Percentiles rank a stretch among this genome's conserved stretches.
phyloP scores from a whole-genome alignment of 1,140 invertebrate species.

The Lasioglossum albipes region DNA sequence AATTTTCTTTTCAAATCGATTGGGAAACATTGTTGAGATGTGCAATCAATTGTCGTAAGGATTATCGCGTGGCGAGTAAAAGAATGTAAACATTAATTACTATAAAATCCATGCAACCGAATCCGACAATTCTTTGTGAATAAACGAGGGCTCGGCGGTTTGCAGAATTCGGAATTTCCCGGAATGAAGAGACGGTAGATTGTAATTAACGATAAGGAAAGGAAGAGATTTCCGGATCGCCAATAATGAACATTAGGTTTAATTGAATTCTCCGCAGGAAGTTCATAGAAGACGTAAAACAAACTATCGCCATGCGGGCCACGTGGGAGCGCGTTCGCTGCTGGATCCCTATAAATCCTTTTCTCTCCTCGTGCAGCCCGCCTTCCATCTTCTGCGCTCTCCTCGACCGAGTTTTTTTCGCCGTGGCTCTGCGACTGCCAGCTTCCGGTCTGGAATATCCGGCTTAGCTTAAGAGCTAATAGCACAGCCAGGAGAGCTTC shows the following conservation, averaged over 20 bases:
- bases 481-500: constrained; percentile 53
- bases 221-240: neutral
- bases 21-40: too few relatives aligned
- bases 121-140: too few relatives aligned
- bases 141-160: too few relatives aligned
- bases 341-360: constrained; percentile 69
- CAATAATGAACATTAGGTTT: constrained; percentile 67
- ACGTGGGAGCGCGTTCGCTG: constrained; percentile 50
- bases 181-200: too few relatives aligned
- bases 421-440: constrained; percentile 28
- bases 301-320: constrained; percentile 57
- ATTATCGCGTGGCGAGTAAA: too few relatives aligned
- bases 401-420: constrained; percentile 21
- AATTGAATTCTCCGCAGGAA: constrained; percentile 65
- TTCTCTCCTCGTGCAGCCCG: constrained; percentile 28
- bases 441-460: constrained; percentile 71
- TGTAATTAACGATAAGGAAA: constrained; percentile 5
- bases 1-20: too few relatives aligned
- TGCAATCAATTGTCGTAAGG: too few relatives aligned
- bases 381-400: constrained; percentile 8
- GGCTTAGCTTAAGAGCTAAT: constrained; percentile 73
- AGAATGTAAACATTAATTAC: too few relatives aligned
- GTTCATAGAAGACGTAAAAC: constrained; percentile 50
- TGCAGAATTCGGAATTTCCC: neutral
- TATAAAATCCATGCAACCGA: too few relatives aligned